Evolutionary conservation across 2,113 vertebrate genomes (phyloP).

Genomic region (Carettochelys insculpta): DNA sequence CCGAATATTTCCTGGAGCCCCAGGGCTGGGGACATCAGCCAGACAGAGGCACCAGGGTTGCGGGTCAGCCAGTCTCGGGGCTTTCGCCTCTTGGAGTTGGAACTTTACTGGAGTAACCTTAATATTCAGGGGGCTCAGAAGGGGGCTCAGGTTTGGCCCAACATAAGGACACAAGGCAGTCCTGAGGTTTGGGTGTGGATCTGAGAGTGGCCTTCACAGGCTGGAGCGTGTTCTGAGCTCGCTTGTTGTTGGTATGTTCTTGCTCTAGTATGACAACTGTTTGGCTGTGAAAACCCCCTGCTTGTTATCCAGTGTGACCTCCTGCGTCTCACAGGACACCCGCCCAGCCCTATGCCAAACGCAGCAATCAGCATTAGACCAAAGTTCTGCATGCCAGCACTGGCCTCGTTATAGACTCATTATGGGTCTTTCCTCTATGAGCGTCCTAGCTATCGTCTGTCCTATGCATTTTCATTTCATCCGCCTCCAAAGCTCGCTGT

Average conservation of each 20-base stretch:
- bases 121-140: background rate
- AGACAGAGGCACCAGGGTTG: too few species aligned
- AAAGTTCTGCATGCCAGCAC: background rate
- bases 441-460: background rate
- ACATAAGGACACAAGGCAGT: background rate
- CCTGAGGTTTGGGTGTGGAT: background rate
- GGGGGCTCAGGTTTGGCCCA: background rate
- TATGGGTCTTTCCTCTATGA: background rate
- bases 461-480: background rate
- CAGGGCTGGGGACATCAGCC: too few species aligned
- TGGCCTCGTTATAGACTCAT: background rate
- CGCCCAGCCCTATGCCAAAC: background rate
- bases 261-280: background rate
- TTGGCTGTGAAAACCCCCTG: background rate
- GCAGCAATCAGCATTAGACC: background rate
- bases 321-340: background rate
- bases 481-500: background rate
- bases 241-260: background rate
- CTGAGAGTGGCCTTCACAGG: background rate
- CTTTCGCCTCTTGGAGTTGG: too few species aligned
- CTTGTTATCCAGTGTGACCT: background rate
- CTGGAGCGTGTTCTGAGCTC: background rate
- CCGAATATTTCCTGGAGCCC: background rate
- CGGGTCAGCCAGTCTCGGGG: too few species aligned
- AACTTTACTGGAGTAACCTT: background rate